A percentile compares a stretch with the other conserved stretches of the same genome.
Conservation (phyloP, 2,888 invertebrate species). For the Amblyjoppa fuscipennis region DNA sequence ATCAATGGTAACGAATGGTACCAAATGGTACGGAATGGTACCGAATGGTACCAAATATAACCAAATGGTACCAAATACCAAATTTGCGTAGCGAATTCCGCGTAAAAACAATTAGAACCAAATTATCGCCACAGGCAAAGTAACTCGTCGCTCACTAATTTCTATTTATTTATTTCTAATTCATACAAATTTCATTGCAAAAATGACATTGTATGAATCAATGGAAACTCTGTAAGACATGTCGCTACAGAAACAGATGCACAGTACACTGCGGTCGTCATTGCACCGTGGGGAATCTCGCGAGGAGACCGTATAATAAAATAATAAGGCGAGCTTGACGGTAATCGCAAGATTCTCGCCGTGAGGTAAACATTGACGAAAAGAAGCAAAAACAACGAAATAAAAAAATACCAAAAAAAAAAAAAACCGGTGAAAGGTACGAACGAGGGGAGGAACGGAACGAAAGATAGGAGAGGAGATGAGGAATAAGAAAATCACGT, state of each 20-base stretch:
- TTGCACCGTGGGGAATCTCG: background rate
- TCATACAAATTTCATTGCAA: too few species aligned
- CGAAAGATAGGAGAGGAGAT: background rate
- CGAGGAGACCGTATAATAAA: slow-evolving; percentile 69
- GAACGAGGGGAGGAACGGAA: slow-evolving; percentile 6
- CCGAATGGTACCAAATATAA: too few species aligned
- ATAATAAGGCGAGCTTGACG: slow-evolving; percentile 65
- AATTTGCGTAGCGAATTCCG: too few species aligned
- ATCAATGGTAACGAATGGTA: too few species aligned
- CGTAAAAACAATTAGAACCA: too few species aligned
- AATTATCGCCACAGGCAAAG: too few species aligned
- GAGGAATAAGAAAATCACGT: slow-evolving; percentile 50
- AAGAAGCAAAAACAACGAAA: background rate
- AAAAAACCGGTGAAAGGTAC: background rate
- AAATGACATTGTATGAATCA: too few species aligned
- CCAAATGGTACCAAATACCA: too few species aligned
- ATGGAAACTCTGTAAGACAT: too few species aligned
- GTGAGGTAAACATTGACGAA: background rate
- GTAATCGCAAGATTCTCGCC: slow-evolving; percentile 28
- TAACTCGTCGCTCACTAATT: too few species aligned
- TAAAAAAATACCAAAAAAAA: background rate
- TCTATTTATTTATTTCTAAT: too few species aligned
- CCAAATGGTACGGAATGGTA: too few species aligned
- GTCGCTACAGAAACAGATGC: background rate
- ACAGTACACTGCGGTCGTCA: background rate